Evolutionary conservation across 2,113 vertebrate species (phyloP), one percentile per base, ranked within the genome.

Genomic region (Tauraco erythrolophus): DNA sequence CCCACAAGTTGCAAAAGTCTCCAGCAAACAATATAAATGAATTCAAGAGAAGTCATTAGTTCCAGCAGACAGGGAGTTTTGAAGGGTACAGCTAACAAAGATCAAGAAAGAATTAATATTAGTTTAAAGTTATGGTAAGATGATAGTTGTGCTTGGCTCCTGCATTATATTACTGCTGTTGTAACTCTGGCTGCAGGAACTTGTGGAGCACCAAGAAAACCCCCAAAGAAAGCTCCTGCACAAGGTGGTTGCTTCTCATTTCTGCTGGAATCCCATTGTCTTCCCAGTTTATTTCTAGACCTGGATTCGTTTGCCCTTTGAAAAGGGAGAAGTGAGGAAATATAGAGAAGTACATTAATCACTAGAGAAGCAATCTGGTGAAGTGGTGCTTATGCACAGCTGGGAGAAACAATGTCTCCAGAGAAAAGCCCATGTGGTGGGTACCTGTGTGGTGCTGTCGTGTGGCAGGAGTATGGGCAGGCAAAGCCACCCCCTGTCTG

Each of bases 381-480:
- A 76, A 70, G 25, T 7, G 62, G 14, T 61, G 41, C 66, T 75
- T 41, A 8, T 14, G 50, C 21, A 7, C 0, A 0, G 16, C 66
- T 78, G 60, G 27, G 33, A 58, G 48, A 50, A 25, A 41, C 1
- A 1, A 28, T 69, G 54, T 37, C 84, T 39, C 33, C 19, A 53
- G 64, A 61, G 80, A 7, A 53, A 8, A 85, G 64, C 33, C 19
- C 1, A 0, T 11, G 50, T 5, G 10, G 54, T 25, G 53, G 50
- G 58, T 72, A 24, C 33, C 72, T 75, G 71, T 21, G 39, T 1
- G 11, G 69, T 28, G 27, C 35, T 86, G 39, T 37, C 2, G 2
- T 14, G 43, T 54, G 56, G 14, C 56, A 54, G 64, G 27, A 35
- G 21, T 0, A 0, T 5, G 10, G 35, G 23, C 21, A 53, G 48